phyloP scores from a whole-genome alignment of 2,888 invertebrate genomes.

The Lepetodrilus schrolli region DNA sequence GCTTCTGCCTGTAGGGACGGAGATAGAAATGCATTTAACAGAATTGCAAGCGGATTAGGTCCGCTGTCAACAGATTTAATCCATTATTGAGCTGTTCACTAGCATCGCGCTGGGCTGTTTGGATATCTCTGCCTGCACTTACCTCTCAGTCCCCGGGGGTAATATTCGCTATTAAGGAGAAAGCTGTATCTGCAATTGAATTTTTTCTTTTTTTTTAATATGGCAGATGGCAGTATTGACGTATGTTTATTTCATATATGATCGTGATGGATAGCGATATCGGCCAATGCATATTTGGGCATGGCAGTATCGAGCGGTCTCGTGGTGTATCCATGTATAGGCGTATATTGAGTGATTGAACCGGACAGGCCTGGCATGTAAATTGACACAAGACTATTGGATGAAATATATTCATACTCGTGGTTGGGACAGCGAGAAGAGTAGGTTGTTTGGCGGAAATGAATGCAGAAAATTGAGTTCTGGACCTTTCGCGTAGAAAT shows the following conservation, averaged over 20 bases:
- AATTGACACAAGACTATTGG: conserved; percentile 20
- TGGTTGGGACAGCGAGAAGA: not conserved
- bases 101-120: not conserved
- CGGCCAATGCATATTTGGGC: conserved; percentile 13
- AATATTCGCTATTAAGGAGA: conserved; percentile 19
- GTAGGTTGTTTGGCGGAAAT: not conserved
- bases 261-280: conserved; percentile 19
- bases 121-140: conserved; percentile 8
- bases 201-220: too few relatives aligned
- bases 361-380: conserved; percentile 7
- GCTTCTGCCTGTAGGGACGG: conserved; percentile 14
- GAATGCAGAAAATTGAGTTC: not conserved
- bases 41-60: conserved; percentile 19
- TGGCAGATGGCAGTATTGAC: conserved; percentile 19
- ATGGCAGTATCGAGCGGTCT: conserved; percentile 3
- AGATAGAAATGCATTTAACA: conserved; percentile 13
- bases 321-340: conserved; percentile 14
- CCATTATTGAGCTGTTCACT: conserved; percentile 5
- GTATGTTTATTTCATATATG: conserved; percentile 12
- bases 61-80: conserved; percentile 20
- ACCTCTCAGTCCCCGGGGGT: conserved; percentile 7
- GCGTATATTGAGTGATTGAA: conserved; percentile 23
- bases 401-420: conserved; percentile 20
- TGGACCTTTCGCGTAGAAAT: not conserved
- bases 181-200: conserved; percentile 20